Evolutionary conservation across 2,797 vertebrate species (phyloP), one percentile per base, ranked within the genome.

Genomic region (Parambassis ranga): DNA sequence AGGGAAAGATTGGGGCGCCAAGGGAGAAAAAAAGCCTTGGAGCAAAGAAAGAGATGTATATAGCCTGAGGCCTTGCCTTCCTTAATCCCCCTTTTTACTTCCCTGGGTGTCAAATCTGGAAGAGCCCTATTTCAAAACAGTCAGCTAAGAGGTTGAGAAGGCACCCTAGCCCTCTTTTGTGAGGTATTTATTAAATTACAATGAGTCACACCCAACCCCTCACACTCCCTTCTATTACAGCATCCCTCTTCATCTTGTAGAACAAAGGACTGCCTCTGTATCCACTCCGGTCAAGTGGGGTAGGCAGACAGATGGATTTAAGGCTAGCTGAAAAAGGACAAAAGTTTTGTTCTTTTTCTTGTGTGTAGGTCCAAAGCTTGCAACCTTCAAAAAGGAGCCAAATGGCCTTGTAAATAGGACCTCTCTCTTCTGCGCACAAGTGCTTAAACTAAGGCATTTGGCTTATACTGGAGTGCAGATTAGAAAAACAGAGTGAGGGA

Each of bases 221-320:
- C 35, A 30, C 48, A 43, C 68, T 62, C 53, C 61, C 69, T 69
- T 68, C 65, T 65, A 44, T 60, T 58, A 59, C 74, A 75, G 63
- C 79, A 80, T 82, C 81, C 26, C 77, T 83, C 76, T 85, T 82
- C 83, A 85, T 84, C 68, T 70, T 6, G 38, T 60, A 63, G 81
- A 87, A 89, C 87, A 90, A 88, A 87, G 86, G 68, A 65, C 22
- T 7, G 51, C 72, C 71, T 85, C 82, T 78, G 79, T 78, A 46
- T 83, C 76, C 80, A 81, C 81, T 86, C 83, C 78, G 79, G 81
- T 79, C 72, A 49, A 85, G 81, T 63, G 37, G 58, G 70, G 56
- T 65, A 67, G 56, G 80, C 78, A 75, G 79, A 79, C 75, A 62
- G 75, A 68, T 43, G 20, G 77, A 75, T 77, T 87, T 75, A 64